A percentile compares a stretch with the other conserved stretches of the same genome.
Conservation (phyloP, 2,797 vertebrate genomes). For the Cossypha niveicapilla region DNA sequence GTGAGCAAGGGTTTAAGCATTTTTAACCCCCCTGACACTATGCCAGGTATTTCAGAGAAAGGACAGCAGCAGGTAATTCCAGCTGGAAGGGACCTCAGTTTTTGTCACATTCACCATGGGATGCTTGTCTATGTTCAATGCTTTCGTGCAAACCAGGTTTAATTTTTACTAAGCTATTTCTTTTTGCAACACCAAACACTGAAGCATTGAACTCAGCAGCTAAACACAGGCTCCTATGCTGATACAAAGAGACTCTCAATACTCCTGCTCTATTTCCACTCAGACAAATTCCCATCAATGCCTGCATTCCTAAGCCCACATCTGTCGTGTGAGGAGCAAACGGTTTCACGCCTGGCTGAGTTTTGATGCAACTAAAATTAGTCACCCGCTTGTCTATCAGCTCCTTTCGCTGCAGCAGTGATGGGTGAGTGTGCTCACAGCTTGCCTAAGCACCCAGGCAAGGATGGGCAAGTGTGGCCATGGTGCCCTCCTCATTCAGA, state of each 20-base stretch:
- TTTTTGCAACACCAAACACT: neutral
- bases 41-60: neutral
- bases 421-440: neutral
- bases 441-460: rapidly evolving
- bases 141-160: neutral
- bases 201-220: neutral
- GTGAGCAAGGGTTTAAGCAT: neutral
- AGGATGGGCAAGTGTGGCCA: neutral
- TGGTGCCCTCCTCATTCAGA: neutral
- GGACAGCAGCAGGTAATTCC: neutral
- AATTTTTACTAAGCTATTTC: neutral
- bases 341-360: neutral
- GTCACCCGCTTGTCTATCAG: neutral
- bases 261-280: neutral
- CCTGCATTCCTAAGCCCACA: neutral
- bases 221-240: neutral
- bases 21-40: neutral
- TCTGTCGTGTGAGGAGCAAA: neutral
- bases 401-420: neutral
- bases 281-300: neutral
- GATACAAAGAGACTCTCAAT: neutral
- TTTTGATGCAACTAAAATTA: neutral
- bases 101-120: rapidly evolving
- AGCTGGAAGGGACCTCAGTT: neutral
- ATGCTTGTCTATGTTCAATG: neutral